Evolutionary conservation across 2,888 invertebrate species (phyloP), one percentile per base, ranked within the genome.

Genomic region (Cataglyphis rosenhaueri): DNA sequence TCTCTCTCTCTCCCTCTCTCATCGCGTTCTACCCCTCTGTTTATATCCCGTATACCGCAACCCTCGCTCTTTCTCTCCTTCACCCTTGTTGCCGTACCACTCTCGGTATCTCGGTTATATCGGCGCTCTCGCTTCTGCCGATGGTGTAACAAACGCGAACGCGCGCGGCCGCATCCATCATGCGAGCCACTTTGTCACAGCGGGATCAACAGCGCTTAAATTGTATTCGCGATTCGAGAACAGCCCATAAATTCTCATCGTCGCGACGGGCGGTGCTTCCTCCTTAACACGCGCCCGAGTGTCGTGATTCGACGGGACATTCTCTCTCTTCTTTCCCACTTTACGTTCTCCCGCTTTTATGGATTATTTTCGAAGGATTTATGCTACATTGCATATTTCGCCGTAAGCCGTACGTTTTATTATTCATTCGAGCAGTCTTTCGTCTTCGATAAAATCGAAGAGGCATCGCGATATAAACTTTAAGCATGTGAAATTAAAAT

Each of bases 161-260:
- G 68, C 38, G 44, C 75, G 85, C 87, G 68, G 85, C 76, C 86
- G 87, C 92, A 93, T 93, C 91, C 91, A 91, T 93, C 93, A 93
- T 92, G 89, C 86, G 88, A 90, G 87, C 90, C 91, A 92, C 93
- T 92, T 93, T 93, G 93, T 93, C 93, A 91, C 86, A 84, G 82
- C 86, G 89, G 89, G 92, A 92, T 92, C 92, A 91, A 90, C 91
- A 91, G 88, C 89, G 91, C 90, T 93, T 92, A 92, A 93, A 93
- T 92, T 92, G 92, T 93, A 92, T 92, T 93, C 91, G 91, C 92
- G 91, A 91, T 91, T 91, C 89, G 91, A 86, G 89, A 88, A 87
- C 86, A 85, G 88, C 81, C 90, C 89, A 91, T 91, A 91, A 91
- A 91, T 91, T 91, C 86, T 88, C 91, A 91, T 91, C 90, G 86